Conservation (phyloP, 2,797 vertebrate genomes). For the Coreius guichenoti region DNA sequence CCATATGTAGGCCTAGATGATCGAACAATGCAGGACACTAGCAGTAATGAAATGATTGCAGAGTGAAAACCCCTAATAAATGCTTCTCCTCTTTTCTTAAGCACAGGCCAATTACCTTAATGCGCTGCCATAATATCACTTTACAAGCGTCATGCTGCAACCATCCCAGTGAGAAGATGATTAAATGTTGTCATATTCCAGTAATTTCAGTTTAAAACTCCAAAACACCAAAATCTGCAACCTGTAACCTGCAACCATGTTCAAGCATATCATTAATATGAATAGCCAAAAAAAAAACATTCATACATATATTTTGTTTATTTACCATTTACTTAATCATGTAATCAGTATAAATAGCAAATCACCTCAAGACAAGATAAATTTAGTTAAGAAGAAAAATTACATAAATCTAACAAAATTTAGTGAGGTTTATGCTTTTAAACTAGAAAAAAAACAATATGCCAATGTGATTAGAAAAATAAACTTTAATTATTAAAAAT, state of each 20-base stretch:
- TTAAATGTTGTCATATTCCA: slow-evolving; percentile 44
- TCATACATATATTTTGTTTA: no score
- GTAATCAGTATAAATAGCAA: background rate
- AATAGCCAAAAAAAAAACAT: no score
- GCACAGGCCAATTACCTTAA: slow-evolving; percentile 63
- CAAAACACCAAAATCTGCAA: slow-evolving; percentile 6
- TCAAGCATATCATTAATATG: background rate
- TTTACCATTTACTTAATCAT: no score
- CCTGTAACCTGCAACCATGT: background rate
- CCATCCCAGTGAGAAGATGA: slow-evolving; percentile 28
- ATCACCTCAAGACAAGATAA: background rate
- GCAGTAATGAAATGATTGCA: slow-evolving; percentile 57
- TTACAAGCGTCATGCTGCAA: slow-evolving; percentile 41
- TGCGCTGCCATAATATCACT: slow-evolving; percentile 53
- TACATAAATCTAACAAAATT: background rate
- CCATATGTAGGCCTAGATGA: background rate
- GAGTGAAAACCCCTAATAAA: slow-evolving; percentile 56
- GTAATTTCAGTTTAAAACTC: background rate
- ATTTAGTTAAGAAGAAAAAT: background rate
- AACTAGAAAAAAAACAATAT: no score
- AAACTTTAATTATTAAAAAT: background rate
- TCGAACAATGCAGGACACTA: slow-evolving; percentile 26
- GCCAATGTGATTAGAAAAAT: no score
- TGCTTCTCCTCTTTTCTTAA: slow-evolving; percentile 54
- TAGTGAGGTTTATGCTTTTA: no score